A percentile compares a stretch with the other conserved stretches of the same genome.
phyloP scores from a whole-genome alignment of 2,113 vertebrate genomes.

The Ciconia boyciana region DNA sequence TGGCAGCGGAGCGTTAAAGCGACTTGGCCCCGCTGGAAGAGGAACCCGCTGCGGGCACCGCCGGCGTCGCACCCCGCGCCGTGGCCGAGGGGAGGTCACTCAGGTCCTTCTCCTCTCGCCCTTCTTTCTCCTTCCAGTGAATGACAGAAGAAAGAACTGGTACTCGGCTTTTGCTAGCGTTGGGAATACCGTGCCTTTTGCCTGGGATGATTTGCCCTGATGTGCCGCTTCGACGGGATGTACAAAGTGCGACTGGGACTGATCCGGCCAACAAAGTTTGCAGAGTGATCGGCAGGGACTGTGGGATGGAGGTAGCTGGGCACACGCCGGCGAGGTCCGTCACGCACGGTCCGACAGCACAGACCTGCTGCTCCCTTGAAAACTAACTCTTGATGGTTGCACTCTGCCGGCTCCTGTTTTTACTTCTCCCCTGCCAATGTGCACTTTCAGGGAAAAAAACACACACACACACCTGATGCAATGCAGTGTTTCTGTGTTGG shows the following conservation, averaged over 20 bases:
- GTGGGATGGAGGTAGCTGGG: constrained; percentile 27
- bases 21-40: background rate
- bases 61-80: background rate
- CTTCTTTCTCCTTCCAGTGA: background rate
- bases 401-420: background rate
- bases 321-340: background rate
- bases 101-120: background rate
- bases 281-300: background rate
- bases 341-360: background rate
- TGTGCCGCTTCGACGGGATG: constrained; percentile 32
- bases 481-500: constrained; percentile 42
- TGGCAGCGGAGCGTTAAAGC: background rate
- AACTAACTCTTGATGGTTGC: constrained; percentile 18
- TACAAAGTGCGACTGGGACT: constrained; percentile 42
- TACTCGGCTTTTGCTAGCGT: background rate
- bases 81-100: background rate
- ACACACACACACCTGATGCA: background rate
- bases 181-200: constrained; percentile 65
- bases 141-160: background rate
- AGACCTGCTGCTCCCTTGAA: constrained; percentile 11
- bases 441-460: constrained; percentile 11
- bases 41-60: background rate
- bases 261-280: constrained; percentile 14
- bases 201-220: constrained; percentile 9
- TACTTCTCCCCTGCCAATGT: background rate